A percentile compares a stretch with the other conserved stretches of the same genome.
These are phyloP conservation scores for Camelus bactrianus DNA, from an alignment of 2,113 vertebrate species.

Conservation along the genomic window DNA sequence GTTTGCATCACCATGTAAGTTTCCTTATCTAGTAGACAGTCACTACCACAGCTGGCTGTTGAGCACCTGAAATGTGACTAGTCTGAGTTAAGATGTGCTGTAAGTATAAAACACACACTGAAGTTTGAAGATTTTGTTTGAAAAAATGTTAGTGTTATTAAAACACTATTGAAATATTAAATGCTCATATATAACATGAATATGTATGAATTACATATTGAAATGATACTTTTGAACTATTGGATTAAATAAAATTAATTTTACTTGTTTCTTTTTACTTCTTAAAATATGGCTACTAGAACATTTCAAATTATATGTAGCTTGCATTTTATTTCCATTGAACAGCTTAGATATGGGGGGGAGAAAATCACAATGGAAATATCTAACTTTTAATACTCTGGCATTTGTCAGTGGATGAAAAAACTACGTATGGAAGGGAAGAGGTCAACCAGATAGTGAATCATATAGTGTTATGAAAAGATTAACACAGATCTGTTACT, in stretches of 20 bases:
- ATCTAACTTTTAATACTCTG: neutral
- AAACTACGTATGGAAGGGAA: neutral
- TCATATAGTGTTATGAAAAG: neutral
- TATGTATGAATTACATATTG: neutral
- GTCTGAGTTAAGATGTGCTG: neutral
- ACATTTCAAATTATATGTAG: neutral
- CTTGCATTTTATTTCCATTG: neutral
- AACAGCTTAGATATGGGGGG: neutral
- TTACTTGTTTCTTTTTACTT: neutral
- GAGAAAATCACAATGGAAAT: neutral
- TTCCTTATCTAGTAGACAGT: neutral
- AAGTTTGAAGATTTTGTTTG: neutral
- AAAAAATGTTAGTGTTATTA: neutral
- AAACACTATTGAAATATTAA: neutral
- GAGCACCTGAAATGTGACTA: neutral
- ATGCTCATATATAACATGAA: neutral
- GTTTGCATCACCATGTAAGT: neutral
- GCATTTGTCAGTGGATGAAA: neutral
- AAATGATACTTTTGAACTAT: neutral
- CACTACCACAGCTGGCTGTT: neutral
- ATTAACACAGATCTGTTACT: neutral
- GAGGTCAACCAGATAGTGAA: neutral
- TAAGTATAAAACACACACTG: neutral
- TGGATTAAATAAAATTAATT: conserved; percentile 33
- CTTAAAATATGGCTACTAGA: neutral